Evolutionary conservation across 2,797 vertebrate genomes (phyloP), one percentile per base, ranked within the genome.

Genomic region (Ctenosaura bakeri): DNA sequence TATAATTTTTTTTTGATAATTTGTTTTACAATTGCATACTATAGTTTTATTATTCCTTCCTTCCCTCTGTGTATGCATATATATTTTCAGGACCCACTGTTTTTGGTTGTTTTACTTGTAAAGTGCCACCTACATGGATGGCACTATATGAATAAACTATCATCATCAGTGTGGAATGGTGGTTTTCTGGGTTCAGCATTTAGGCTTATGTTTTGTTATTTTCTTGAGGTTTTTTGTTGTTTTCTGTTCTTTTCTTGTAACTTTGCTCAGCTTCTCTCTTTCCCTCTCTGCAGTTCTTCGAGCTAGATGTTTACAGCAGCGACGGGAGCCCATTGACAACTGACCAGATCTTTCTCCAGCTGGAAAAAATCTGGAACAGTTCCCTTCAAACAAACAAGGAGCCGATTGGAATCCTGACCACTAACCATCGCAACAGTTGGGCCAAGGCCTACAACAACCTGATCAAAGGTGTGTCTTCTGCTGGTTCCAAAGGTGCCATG

Each of bases 331-430:
- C 98, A 0, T 97, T 99, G 89, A 99, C 98, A 0, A 96, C 98
- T 0, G 98, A 99, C 90, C 98, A 99, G 98, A 97, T 99, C 90
- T 98, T 99, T 86, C 97, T 96, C 95, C 99, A 99, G 96, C 94
- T 99, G 95, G 99, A 99, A 95, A 99, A 99, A 97, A 99, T 99
- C 96, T 99, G 99, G 99, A 99, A 99, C 93, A 98, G 98, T 0
- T 99, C 99, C 1, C 96, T 99, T 91, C 99, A 99, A 95, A 98
- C 98, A 35, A 99, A 99, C 96, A 99, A 99, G 95, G 99, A 99
- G 94, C 99, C 99, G 0, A 96, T 99, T 76, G 99, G 99, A 76
- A 98, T 99, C 94, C 97, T 99, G 59, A 99, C 99, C 29, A 99
- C 98, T 35, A 98, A 99, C 97, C 99, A 99, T 95, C 98, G 99